Evolutionary conservation across 2,113 vertebrate genomes (phyloP), one percentile per base, ranked within the genome.

Genomic region (Paracanthobrama guichenoti): DNA sequence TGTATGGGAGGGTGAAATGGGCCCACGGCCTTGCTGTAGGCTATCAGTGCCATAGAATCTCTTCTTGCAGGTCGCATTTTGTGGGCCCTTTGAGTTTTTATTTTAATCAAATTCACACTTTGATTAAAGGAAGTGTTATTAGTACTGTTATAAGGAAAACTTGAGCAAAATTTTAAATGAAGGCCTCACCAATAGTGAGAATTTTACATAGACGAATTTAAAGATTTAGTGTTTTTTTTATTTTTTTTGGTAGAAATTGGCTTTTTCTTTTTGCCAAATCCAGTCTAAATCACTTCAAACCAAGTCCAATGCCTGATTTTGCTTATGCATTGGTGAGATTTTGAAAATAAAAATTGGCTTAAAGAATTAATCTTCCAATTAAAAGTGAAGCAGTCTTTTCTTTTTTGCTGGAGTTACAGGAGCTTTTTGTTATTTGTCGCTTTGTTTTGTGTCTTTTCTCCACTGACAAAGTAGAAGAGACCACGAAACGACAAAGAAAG

Each of bases 1-100:
- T 24, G 83, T 88, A 86, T 88, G 83, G 50, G 86, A 84, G 48
- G 66, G 88, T 90, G 91, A 79, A 90, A 86, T 84, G 82, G 83
- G 64, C 69, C 87, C 89, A 57, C 84, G 83, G 87, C 81, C 85
- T 86, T 88, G 85, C 71, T 86, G 77, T 26, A 79, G 78, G 35
- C 18, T 74, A 14, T 69, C 13, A 18, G 22, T 46, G 50, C 53
- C 67, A 69, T 83, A 67, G 53, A 20, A 44, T 74, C 31, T 86
- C 69, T 46, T 77, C 72, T 55, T 86, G 83, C 31, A 35, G 83
- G 18, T 31, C 20, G 82, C 85, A 35, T 60, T 57, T 69, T 90
- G 84, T 79, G 42, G 80, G 72, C 8, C 86, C 26, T 91, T 91
- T 90, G 73, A 89, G 81, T 22, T 39, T 88, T 67, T 13, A 3